Evolutionary conservation across 2,888 invertebrate genomes (phyloP), one percentile per base, ranked within the genome.

Genomic region (Oligia latruncula): DNA sequence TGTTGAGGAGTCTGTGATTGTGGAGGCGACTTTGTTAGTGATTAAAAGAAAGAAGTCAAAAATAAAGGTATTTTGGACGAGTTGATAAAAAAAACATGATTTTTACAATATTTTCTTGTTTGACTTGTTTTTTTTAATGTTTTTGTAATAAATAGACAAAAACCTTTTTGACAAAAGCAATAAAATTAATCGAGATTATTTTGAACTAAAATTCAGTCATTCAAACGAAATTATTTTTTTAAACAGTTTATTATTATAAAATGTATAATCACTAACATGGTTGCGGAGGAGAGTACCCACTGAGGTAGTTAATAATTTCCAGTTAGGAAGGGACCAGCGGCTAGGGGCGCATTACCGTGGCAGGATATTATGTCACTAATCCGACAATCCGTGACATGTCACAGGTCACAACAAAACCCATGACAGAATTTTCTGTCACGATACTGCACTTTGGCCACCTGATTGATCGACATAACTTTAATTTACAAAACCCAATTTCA

Each of bases 401-500:
- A 52, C 49, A 78, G 49, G 17, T 46, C n/a, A 29, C 43, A 20
- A 52, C 8, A 70, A 74, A 58, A 17, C 35, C 6, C n/a, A n/a
- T 35, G 40, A 64, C 23, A 60, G 0, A n/a, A 23, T 29, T 23
- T 49, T n/a, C 20, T 73, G 70, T 58, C 71, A 60, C 46, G 55
- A 23, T 68, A 66, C 4, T 84, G 65, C 60, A 20, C 13, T 49
- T n/a, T 17, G 4, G 64, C 64, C 62, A 46, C 78, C 64, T n/a
- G 67, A 65, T 71, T 81, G 83, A 74, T 68, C 29, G 71, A 71
- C 80, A 71, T 80, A 74, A 65, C 64, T 82, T 75, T 80, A 55
- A 76, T 74, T 80, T 65, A 78, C 87, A 86, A 86, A 86, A 87
- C 87, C 87, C 87, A 77, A 77, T 76, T 86, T 78, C 52, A 46